Percentiles rank a stretch among this genome's conserved stretches.
Conservation (phyloP, 2,888 invertebrate genomes). For the Strigamia transsilvanica region DNA sequence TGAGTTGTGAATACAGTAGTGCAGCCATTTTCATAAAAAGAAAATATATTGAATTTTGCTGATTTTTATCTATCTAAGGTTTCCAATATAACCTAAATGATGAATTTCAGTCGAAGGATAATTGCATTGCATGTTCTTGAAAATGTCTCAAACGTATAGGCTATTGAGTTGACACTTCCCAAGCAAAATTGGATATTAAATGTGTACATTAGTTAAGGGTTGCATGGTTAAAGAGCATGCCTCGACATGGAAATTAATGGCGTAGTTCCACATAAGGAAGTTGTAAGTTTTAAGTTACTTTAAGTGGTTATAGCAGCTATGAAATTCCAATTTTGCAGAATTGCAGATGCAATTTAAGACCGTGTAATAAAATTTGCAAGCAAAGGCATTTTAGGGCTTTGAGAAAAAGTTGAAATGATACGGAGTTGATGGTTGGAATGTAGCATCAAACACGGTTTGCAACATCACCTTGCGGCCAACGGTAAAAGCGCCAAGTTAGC, state of each 20-base stretch:
- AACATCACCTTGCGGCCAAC: conserved; percentile 43
- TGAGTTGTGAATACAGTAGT: conserved; percentile 13
- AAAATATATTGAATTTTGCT: not conserved
- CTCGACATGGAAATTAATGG: not conserved
- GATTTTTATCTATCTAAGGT: too few species aligned
- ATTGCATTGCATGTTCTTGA: too few species aligned
- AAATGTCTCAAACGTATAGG: too few species aligned
- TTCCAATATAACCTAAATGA: too few species aligned
- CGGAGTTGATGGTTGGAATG: not conserved
- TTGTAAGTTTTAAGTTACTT: conserved; percentile 6
- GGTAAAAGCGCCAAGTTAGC: conserved; percentile 34
- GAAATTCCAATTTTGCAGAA: conserved; percentile 11
- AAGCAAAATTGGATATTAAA: too few species aligned
- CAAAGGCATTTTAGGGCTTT: not conserved
- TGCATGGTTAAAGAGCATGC: not conserved
- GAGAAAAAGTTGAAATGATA: conserved; percentile 14
- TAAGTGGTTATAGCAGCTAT: conserved; percentile 13
- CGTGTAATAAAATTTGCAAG: not conserved
- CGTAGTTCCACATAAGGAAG: not conserved
- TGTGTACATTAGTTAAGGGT: not conserved
- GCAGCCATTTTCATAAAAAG: not conserved
- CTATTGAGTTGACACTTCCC: too few species aligned
- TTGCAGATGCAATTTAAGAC: conserved; percentile 26
- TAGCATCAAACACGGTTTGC: not conserved
- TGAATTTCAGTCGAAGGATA: too few species aligned